Evolutionary conservation across 2,113 vertebrate species (phyloP), one percentile per base, ranked within the genome.

Genomic region (Corythaeola cristata): DNA sequence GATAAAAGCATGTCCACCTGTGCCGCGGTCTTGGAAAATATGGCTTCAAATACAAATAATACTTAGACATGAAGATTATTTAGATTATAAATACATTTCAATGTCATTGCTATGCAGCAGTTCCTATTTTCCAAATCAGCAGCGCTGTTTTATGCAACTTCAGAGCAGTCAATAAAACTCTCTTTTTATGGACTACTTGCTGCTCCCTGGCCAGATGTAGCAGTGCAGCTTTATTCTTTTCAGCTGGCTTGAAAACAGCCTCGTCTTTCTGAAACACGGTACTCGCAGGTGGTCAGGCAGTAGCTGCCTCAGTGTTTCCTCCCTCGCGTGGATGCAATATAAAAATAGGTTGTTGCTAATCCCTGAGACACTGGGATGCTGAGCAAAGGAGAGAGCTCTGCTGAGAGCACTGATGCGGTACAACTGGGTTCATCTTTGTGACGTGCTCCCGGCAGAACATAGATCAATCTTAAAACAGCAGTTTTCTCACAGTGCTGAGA

Each of bases 321-420:
- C 66, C 78, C 85, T 52, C 69, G 0, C 15, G 66, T 50, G 67
- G 96, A 83, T 88, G 68, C 92, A 62, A 82, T 81, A 44, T 77
- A 96, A 97, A 98, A 97, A 97, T 96, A 98, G 97, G 94, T 26
- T 28, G 41, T 39, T 62, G 81, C 94, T 98, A 92, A 97, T 97
- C 97, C 96, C 94, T 55, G 90, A 94, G 96, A 97, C 97, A 90
- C 69, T 4, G 76, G 73, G 73, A 47, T 13, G 10, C 62, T 60
- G 8, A 75, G 37, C 64, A 8, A 94, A 86, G 68, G 88, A 53
- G 77, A 62, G 90, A 41, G 81, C 91, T 21, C 35, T 22, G 89
- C 72, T 89, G 92, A 44, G 55, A 56, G 96, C 78, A 91, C 86
- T 12, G 89, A 78, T 88, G 94, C 96, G 60, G 91, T 33, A 3